phyloP scores from a whole-genome alignment of 1,140 invertebrate genomes.

The Parasteatoda tepidariorum region DNA sequence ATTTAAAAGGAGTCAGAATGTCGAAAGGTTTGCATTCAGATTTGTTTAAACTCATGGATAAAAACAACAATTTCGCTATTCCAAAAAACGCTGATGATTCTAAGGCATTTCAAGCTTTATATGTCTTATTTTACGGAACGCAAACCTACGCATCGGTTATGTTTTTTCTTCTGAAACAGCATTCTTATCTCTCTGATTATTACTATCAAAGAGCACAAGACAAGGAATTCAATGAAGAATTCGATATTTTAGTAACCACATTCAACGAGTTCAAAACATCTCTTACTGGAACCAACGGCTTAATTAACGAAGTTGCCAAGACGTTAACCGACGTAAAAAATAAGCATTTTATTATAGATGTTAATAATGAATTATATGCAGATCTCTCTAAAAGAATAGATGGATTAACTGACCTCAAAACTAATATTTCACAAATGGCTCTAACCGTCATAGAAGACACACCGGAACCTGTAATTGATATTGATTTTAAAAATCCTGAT shows the following conservation, averaged over 20 bases:
- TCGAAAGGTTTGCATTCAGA: not conserved
- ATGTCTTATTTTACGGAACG: not conserved
- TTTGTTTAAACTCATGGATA: not conserved
- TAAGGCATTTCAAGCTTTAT: not conserved
- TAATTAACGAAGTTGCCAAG: not conserved
- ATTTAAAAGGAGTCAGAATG: not conserved
- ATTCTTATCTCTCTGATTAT: not conserved
- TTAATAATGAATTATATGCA: not conserved
- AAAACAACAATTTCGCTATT: not conserved
- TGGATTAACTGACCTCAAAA: not conserved
- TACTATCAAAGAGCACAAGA: not conserved
- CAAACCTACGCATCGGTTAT: not conserved
- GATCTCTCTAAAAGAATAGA: not conserved
- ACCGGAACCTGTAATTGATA: not conserved
- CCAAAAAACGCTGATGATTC: not conserved
- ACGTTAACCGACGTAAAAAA: not conserved
- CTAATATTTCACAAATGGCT: not conserved
- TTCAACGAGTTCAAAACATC: not conserved
- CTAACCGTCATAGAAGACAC: not conserved
- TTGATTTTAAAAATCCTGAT: not conserved
- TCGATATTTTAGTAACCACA: not conserved
- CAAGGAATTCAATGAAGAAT: not conserved
- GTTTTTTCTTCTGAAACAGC: not conserved
- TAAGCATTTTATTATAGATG: not conserved
- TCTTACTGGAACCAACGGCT: not conserved